These are phyloP conservation scores for Diarsia dahlii DNA, from an alignment of 2,888 invertebrate species.

Conservation along the genomic window DNA sequence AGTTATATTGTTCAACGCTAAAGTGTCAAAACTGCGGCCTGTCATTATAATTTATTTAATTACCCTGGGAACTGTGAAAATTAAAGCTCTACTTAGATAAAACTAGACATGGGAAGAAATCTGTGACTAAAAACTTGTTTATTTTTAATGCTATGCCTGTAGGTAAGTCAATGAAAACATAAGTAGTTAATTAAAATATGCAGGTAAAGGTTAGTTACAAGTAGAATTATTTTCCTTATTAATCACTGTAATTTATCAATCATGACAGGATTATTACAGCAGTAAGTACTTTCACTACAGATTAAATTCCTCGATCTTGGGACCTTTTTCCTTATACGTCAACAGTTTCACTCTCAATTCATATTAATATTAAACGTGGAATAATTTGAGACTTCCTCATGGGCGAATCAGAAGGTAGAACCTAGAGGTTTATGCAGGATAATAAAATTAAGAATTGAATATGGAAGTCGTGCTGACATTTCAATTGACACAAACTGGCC, in stretches of 20 bases:
- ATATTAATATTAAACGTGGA: neutral
- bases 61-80: slow-evolving; percentile 28
- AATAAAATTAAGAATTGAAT: slow-evolving; percentile 29
- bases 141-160: neutral
- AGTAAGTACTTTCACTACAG: slow-evolving; percentile 29
- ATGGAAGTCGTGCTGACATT: slow-evolving; percentile 26
- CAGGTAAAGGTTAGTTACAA: slow-evolving; percentile 3
- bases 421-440: neutral
- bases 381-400: neutral
- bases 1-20: slow-evolving; percentile 49
- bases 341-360: neutral
- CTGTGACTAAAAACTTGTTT: neutral
- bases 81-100: slow-evolving; percentile 17
- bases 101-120: slow-evolving; percentile 2
- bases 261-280: slow-evolving; percentile 17
- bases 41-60: slow-evolving; percentile 40
- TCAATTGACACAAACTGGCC: slow-evolving; percentile 27
- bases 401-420: neutral
- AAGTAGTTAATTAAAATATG: neutral
- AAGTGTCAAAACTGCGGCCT: slow-evolving; percentile 47
- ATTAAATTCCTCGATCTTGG: slow-evolving; percentile 1
- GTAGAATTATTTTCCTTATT: slow-evolving; percentile 3
- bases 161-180: no score
- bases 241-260: slow-evolving; percentile 2
- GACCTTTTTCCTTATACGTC: slow-evolving; percentile 1